These are phyloP conservation scores for Agrypnus murinus DNA, from an alignment of 2,888 invertebrate species.

Conservation along the genomic window DNA sequence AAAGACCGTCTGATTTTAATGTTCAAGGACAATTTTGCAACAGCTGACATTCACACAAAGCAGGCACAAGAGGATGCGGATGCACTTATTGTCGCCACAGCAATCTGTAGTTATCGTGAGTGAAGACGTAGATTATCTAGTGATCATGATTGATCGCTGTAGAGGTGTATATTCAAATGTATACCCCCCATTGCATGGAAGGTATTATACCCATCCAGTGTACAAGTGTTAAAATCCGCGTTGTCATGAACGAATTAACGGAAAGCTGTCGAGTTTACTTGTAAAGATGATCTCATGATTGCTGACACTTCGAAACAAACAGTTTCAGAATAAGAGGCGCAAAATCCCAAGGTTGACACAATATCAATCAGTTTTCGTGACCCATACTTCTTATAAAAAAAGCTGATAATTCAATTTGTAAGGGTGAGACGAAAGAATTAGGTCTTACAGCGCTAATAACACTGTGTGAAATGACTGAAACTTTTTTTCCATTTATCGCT, in stretches of 20 bases:
- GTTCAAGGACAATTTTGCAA: slow-evolving; percentile 23
- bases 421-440: slow-evolving; percentile 25
- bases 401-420: slow-evolving; percentile 21
- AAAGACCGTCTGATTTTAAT: slow-evolving; percentile 30
- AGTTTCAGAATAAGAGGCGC: slow-evolving; percentile 33
- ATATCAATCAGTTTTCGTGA: too few species aligned
- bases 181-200: slow-evolving; percentile 26
- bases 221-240: slow-evolving; percentile 31
- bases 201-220: slow-evolving; percentile 27
- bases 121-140: not conserved
- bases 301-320: slow-evolving; percentile 21
- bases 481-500: slow-evolving; percentile 23
- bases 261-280: too few species aligned
- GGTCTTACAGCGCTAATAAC: too few species aligned
- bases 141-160: slow-evolving; percentile 13
- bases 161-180: too few species aligned
- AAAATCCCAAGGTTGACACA: too few species aligned
- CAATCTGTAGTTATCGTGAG: not conserved
- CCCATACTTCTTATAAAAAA: slow-evolving; percentile 32
- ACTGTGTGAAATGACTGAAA: too few species aligned
- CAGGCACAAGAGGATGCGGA: slow-evolving; percentile 25
- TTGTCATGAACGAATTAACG: slow-evolving; percentile 28
- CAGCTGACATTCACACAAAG: slow-evolving; percentile 24
- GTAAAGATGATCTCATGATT: slow-evolving; percentile 11
- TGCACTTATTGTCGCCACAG: not conserved